These are phyloP conservation scores for Tolypeutes matacus DNA, from an alignment of 2,797 vertebrate species.

Conservation along the genomic window DNA sequence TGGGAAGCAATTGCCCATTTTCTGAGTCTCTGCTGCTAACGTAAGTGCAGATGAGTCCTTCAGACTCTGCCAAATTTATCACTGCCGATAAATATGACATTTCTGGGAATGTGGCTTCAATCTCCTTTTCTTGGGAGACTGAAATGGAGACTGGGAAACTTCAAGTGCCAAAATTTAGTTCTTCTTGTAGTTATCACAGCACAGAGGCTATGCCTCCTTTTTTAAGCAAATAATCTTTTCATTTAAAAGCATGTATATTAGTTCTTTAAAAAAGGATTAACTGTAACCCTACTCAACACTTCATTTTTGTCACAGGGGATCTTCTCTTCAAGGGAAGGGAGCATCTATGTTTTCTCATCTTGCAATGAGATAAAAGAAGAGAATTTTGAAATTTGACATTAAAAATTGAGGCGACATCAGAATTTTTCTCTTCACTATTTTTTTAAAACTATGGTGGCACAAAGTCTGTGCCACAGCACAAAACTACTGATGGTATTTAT, in stretches of 20 bases:
- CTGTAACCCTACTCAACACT: neutral
- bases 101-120: slow-evolving; percentile 66
- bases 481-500: neutral
- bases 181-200: neutral
- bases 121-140: slow-evolving; percentile 52
- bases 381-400: neutral
- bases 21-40: slow-evolving; percentile 74
- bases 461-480: neutral
- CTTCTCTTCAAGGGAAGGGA: neutral
- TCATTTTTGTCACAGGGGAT: neutral
- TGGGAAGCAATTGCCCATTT: slow-evolving; percentile 78
- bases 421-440: neutral
- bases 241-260: slow-evolving; percentile 8
- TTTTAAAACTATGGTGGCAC: neutral
- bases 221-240: slow-evolving; percentile 21
- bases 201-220: slow-evolving; percentile 1
- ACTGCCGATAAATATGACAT: slow-evolving; percentile 66
- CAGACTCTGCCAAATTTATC: slow-evolving; percentile 74
- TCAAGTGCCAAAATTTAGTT: slow-evolving; percentile 53
- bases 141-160: slow-evolving; percentile 34
- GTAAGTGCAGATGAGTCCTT: slow-evolving; percentile 73
- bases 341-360: neutral
- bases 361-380: neutral
- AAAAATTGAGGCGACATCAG: neutral
- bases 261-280: neutral